Conservation (phyloP, 2,113 vertebrate genomes). For the Tonatia bakeri region DNA sequence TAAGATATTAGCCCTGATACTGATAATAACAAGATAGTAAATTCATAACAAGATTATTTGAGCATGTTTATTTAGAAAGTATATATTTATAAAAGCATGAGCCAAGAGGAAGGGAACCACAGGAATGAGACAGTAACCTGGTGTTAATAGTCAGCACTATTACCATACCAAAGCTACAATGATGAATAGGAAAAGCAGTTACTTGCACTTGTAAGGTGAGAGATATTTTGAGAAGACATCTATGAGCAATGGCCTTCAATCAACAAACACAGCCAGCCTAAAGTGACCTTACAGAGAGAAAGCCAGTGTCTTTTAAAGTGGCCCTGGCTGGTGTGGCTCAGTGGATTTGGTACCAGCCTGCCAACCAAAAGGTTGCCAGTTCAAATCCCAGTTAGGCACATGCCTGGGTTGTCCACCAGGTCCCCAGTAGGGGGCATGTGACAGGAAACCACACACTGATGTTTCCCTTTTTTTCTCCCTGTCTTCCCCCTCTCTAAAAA, state of each 20-base stretch:
- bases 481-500: no score
- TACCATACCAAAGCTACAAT: neutral
- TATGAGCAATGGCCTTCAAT: neutral
- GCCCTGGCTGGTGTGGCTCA: no score
- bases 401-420: no score
- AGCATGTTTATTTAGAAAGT: neutral
- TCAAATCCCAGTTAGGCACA: no score
- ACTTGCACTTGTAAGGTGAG: neutral
- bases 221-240: neutral
- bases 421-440: no score
- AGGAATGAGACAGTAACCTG: neutral
- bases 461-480: no score
- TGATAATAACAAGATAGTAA: neutral
- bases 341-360: no score
- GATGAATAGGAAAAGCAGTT: neutral
- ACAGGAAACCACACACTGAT: no score
- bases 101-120: neutral
- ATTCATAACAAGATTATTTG: neutral
- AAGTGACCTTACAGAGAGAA: neutral
- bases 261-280: neutral
- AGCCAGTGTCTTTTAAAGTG: neutral
- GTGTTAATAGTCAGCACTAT: neutral
- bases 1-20: neutral
- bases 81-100: neutral
- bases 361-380: no score